Evolutionary conservation across 2,797 vertebrate species (phyloP), one percentile per base, ranked within the genome.

Genomic region (Malacoctenus gilli): DNA sequence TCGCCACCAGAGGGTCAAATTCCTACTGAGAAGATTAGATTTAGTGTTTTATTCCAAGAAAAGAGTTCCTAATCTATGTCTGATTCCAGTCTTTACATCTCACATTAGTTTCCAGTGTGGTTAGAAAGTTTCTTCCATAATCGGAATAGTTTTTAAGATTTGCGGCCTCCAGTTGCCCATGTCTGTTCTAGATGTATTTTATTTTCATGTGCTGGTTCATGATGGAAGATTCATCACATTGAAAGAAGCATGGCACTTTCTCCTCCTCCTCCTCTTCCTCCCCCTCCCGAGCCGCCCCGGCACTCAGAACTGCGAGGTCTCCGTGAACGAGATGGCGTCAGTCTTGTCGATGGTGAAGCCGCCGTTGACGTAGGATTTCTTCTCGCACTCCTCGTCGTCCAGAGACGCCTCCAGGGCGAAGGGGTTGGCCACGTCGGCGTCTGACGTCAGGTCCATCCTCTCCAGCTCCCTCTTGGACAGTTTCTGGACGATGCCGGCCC

Each of bases 261-360:
- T n/a, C n/a, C n/a, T n/a, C n/a, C n/a, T n/a, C n/a, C n/a, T n/a
- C n/a, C n/a, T n/a, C n/a, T n/a, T n/a, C n/a, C n/a, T n/a, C n/a
- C n/a, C n/a, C n/a, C n/a, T n/a, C n/a, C n/a, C n/a, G n/a, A n/a
- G 44, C 55, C 57, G 37, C 72, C 77, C 54, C 8, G 51, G 75
- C 42, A 69, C 49, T 92, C 94, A 99, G 86, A 99, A 99, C 86
- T 98, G 95, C 34, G 97, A 99, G 47, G 96, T 99, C 82, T 99
- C 95, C 0, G 95, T 99, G 69, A 98, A 98, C 14, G 96, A 98
- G 89, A 98, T 93, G 1, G 94, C 89, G 47, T 99, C 97, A 8
- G 95, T 95, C 84, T 96, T 99, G 90, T 99, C 97, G 1, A 98
- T 72, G 0, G 95, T 93, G 86, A 99, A 99, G 48, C 95, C 96